A percentile compares a stretch with the other conserved stretches of the same genome.
These are phyloP conservation scores for Oxygymnocypris stewartii DNA, from an alignment of 2,113 vertebrate genomes.

Conservation along the genomic window DNA sequence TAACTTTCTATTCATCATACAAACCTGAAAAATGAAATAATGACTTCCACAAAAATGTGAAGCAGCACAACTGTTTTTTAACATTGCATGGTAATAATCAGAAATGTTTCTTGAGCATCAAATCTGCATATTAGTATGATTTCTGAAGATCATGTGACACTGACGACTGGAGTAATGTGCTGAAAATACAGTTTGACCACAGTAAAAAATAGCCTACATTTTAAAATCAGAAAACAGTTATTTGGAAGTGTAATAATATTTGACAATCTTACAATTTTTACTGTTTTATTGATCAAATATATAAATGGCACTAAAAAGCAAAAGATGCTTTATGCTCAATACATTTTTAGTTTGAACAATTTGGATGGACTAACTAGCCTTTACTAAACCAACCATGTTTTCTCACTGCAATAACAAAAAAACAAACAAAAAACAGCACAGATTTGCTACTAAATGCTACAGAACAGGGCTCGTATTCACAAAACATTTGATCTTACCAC, in stretches of 20 bases:
- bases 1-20: neutral
- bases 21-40: neutral
- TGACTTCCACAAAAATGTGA: neutral
- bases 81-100: neutral
- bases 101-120: neutral
- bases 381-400: neutral
- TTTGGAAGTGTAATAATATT: neutral
- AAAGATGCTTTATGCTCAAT: too few species aligned
- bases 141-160: neutral
- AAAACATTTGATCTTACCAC: too few species aligned
- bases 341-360: too few species aligned
- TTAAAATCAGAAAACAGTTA: neutral
- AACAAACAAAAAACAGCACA: neutral
- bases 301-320: too few species aligned
- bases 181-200: neutral
- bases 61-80: neutral
- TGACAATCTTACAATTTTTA: neutral
- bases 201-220: neutral
- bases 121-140: neutral
- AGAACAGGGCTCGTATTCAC: neutral
- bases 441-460: slow-evolving; percentile 48
- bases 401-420: neutral
- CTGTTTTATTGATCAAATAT: neutral
- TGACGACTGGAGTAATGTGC: neutral
- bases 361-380: too few species aligned